Conservation (phyloP, 2,888 invertebrate species). For the Dasypolia templi region DNA sequence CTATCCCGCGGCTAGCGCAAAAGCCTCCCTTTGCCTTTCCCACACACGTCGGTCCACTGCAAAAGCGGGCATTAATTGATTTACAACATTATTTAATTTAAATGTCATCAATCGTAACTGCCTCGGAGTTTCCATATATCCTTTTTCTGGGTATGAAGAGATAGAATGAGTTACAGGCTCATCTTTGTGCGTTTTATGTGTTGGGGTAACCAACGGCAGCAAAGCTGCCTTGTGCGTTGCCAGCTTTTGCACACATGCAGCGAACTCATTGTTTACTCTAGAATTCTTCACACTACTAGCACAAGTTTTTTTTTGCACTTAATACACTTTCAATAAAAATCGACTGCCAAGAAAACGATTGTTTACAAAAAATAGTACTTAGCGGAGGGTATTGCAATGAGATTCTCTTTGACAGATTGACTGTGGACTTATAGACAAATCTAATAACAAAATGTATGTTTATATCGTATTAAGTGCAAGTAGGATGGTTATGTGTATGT, state of each 20-base stretch:
- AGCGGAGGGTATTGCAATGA: conserved; percentile 27
- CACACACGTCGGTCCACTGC: no score
- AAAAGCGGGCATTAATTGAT: no score
- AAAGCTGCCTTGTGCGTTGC: conserved; percentile 3
- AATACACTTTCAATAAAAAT: conserved; percentile 51
- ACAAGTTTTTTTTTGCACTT: conserved; percentile 34
- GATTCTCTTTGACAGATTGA: conserved; percentile 38
- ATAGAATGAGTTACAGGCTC: not conserved
- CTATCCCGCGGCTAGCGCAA: no score
- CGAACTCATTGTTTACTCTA: conserved; percentile 59
- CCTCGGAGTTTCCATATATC: no score
- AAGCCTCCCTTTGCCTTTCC: no score
- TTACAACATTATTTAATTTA: no score
- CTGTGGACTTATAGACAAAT: not conserved
- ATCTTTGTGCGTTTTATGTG: not conserved
- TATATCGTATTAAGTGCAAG: not conserved
- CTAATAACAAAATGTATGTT: not conserved
- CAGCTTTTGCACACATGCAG: conserved; percentile 23
- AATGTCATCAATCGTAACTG: no score
- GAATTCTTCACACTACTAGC: conserved; percentile 46
- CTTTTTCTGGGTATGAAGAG: no score
- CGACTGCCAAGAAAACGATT: conserved; percentile 47
- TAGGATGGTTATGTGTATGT: no score
- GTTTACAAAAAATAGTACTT: conserved; percentile 41
- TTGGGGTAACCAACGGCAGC: not conserved